Percentiles rank a stretch among this genome's conserved stretches.
phyloP scores from a whole-genome alignment of 1,140 invertebrate species.

The Diachasma alloeum region DNA sequence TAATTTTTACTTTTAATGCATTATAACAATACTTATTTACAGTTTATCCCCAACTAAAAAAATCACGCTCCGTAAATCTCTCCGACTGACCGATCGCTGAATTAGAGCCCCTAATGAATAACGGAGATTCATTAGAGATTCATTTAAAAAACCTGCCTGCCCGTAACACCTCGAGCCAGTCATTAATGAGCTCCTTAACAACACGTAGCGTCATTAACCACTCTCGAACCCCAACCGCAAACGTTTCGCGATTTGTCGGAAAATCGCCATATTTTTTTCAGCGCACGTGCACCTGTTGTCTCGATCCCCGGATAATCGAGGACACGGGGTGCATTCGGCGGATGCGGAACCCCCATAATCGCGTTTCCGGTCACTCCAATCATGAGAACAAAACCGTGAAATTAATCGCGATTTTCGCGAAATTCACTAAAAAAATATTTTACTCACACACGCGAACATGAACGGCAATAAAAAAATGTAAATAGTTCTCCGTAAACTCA shows the following conservation, averaged over 20 bases:
- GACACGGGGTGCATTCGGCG: not conserved
- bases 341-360: not conserved
- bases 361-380: not conserved
- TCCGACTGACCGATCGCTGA: slow-evolving; percentile 17
- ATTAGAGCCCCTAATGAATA: slow-evolving; percentile 21
- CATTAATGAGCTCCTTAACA: not conserved
- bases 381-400: not conserved
- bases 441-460: no score
- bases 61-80: slow-evolving; percentile 21
- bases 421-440: no score
- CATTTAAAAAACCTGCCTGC: not conserved
- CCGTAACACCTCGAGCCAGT: not conserved
- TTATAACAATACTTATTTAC: not conserved
- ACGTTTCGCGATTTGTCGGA: not conserved
- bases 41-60: not conserved
- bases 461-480: no score
- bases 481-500: no score
- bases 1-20: not conserved
- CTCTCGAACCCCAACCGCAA: not conserved
- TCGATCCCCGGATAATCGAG: not conserved
- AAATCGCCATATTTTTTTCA: slow-evolving; percentile 8
- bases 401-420: not conserved
- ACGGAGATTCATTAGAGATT: slow-evolving; percentile 14
- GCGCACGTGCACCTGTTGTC: slow-evolving; percentile 11
- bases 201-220: not conserved